Evolutionary conservation across 2,113 vertebrate species (phyloP).

Genomic region (Copsychus sechellarum): DNA sequence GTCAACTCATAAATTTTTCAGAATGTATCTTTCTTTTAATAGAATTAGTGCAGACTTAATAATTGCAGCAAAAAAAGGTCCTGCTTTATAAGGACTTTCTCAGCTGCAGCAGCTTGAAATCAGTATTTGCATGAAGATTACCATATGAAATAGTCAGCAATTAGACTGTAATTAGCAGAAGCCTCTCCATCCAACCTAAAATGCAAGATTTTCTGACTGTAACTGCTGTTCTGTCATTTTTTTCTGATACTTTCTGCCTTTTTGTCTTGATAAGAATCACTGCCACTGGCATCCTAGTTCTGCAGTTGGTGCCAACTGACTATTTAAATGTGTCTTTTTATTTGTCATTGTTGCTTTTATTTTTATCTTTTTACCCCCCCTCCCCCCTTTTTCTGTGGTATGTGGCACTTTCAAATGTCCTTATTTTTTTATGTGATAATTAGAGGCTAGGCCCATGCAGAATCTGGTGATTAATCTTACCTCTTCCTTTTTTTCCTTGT

Average conservation of each 20-base stretch:
- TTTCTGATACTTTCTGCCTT: not conserved
- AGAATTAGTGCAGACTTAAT: not conserved
- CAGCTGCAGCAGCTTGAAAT: not conserved
- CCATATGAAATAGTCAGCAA: not conserved
- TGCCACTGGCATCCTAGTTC: not conserved
- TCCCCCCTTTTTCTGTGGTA: not conserved
- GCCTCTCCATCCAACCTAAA: not conserved
- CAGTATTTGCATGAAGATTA: not conserved
- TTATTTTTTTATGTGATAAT: not conserved
- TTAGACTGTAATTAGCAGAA: not conserved
- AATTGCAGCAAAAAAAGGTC: not conserved
- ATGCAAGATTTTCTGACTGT: not conserved
- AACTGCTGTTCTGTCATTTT: not conserved
- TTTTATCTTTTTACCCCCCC: accelerated
- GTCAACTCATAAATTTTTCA: not conserved
- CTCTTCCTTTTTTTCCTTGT: not conserved
- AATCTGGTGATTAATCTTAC: not conserved
- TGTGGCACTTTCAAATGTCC: not conserved
- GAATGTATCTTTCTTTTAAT: not conserved
- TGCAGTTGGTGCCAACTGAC: not conserved
- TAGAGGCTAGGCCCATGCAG: not conserved
- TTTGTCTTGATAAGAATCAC: not conserved
- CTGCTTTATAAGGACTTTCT: not conserved
- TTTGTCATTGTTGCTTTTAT: not conserved
- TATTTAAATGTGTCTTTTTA: not conserved